phyloP scores from a whole-genome alignment of 2,797 vertebrate species.

The Sitta carolinensis region DNA sequence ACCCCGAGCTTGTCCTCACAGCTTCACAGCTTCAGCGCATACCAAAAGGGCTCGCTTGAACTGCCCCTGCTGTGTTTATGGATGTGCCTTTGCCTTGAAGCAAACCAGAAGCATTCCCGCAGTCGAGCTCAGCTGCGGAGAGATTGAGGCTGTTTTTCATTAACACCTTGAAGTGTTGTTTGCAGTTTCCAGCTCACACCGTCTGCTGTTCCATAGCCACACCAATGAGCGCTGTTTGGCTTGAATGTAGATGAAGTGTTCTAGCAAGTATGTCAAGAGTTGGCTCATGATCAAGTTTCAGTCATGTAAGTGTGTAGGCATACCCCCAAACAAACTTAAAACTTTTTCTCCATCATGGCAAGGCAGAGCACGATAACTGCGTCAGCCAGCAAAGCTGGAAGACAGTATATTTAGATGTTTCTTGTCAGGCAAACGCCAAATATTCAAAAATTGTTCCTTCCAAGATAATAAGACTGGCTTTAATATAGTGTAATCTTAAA shows the following conservation, averaged over 20 bases:
- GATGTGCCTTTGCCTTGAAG: not conserved
- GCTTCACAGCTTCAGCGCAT: not conserved
- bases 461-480: not conserved
- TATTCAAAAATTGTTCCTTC: not conserved
- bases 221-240: not conserved
- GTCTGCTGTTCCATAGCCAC: not conserved
- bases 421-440: not conserved
- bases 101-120: not conserved
- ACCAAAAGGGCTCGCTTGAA: not conserved
- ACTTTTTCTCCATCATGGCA: not conserved
- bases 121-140: not conserved
- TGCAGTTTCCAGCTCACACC: not conserved
- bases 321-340: not conserved
- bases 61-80: not conserved
- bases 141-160: not conserved
- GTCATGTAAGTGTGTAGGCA: not conserved
- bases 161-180: conserved; percentile 17
- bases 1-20: not conserved
- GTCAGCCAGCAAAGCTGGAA: not conserved
- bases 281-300: conserved; percentile 1
- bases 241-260: not conserved
- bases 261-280: not conserved
- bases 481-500: not conserved
- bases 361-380: not conserved
- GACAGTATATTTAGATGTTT: not conserved